Conservation (phyloP, 2,888 invertebrate species). For the Rhagium mordax region DNA sequence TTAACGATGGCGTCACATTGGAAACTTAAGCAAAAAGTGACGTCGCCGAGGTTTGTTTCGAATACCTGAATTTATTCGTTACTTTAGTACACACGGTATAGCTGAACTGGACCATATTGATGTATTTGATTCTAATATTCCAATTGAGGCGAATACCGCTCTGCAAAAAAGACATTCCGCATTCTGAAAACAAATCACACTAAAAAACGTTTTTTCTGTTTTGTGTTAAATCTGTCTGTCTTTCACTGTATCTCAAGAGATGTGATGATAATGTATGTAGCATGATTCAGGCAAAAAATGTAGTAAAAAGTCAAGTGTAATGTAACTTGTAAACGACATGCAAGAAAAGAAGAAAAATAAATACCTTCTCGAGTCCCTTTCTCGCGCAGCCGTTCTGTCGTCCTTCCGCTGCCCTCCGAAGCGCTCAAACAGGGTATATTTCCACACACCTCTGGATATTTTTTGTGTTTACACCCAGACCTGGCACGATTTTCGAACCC, state of each 20-base stretch:
- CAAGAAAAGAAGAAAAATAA: slow-evolving; percentile 23
- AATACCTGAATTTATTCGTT: too few species aligned
- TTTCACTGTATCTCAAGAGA: slow-evolving; percentile 54
- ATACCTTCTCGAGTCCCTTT: slow-evolving; percentile 6
- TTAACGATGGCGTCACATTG: too few species aligned
- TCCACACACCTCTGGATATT: background rate
- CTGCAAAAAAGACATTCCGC: background rate
- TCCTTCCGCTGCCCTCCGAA: background rate
- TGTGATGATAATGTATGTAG: slow-evolving; percentile 46
- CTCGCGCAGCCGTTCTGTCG: background rate
- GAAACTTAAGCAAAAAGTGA: too few species aligned
- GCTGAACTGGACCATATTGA: too few species aligned
- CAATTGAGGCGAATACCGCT: too few species aligned
- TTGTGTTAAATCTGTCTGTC: slow-evolving; percentile 61
- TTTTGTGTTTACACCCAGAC: background rate
- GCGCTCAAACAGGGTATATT: background rate
- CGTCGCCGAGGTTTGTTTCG: too few species aligned
- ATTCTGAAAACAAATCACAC: slow-evolving; percentile 4
- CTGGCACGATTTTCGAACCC: too few species aligned
- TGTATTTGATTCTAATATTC: too few species aligned
- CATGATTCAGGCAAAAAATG: slow-evolving; percentile 48
- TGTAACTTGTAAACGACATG: slow-evolving; percentile 36
- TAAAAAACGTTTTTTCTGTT: slow-evolving; percentile 29
- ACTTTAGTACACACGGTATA: too few species aligned
- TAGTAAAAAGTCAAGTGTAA: slow-evolving; percentile 34